These are phyloP conservation scores for Pygoscelis adeliae DNA, from an alignment of 2,113 vertebrate species.

Conservation along the genomic window DNA sequence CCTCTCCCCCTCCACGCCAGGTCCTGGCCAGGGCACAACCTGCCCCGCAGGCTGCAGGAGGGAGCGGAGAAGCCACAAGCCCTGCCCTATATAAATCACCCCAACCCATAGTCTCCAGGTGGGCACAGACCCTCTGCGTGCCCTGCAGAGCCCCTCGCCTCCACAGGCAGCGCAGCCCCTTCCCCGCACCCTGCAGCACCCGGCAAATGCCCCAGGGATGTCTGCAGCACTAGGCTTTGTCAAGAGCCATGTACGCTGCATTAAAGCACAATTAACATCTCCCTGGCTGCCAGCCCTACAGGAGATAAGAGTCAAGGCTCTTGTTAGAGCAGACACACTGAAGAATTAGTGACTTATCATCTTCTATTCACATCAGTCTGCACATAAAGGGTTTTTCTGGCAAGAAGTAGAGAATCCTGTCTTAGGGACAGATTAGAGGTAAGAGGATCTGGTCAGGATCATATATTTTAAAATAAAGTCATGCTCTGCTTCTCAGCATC, in stretches of 20 bases:
- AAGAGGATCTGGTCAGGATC: slow-evolving; percentile 34
- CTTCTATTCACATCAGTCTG: not conserved
- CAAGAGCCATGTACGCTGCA: not conserved
- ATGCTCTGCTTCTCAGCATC: not conserved
- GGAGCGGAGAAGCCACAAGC: not conserved
- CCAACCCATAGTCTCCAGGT: not conserved
- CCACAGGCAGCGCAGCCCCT: not conserved
- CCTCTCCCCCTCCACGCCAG: accelerated
- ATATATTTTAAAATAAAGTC: not conserved
- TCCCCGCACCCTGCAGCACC: not conserved
- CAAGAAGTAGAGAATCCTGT: not conserved
- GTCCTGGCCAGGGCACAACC: not conserved
- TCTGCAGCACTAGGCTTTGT: not conserved
- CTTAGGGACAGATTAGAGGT: slow-evolving; percentile 2
- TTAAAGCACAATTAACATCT: slow-evolving; percentile 12
- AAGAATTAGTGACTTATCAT: slow-evolving; percentile 44
- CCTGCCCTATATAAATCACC: not conserved
- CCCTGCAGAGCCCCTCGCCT: not conserved
- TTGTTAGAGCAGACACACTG: not conserved
- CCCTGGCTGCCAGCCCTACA: slow-evolving; percentile 8
- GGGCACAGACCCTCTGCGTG: accelerated
- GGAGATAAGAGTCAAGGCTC: slow-evolving; percentile 7
- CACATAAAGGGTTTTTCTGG: slow-evolving; percentile 23
- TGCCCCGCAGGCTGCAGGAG: accelerated
- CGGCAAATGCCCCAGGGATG: not conserved